Evolutionary conservation across 1,140 invertebrate species (phyloP), one percentile per base, ranked within the genome.

Genomic region (Hyphantria cunea): DNA sequence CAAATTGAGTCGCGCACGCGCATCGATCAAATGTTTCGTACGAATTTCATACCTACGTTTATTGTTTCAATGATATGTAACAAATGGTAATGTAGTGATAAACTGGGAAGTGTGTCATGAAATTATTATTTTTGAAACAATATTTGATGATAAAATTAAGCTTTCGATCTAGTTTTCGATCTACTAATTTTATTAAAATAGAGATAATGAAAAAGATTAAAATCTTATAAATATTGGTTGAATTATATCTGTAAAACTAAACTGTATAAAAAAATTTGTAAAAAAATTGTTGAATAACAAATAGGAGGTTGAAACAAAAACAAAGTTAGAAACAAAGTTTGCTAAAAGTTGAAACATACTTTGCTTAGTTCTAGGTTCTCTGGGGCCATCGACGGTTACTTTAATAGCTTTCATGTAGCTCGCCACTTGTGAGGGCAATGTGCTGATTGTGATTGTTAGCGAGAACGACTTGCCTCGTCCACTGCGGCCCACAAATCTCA

Each of bases 401-500:
- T 99, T 99, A 88, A 99, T 99, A 25, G 98, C 98, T 92, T 99
- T 98, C 70, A 93, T 95, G 89, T 99, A 99, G 10, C 97, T 98
- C 12, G 98, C 95, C 32, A 99, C 95, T 92, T 99, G 97, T 41
- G 96, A 96, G 48, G 98, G 98, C 72, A 94, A 95, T 9, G 96
- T 96, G 69, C 95, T 95, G 68, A 99, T 95, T 13, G 97, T 98
- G 80, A 99, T 99, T 49, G 97, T 99, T 70, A 99, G 93, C 31
- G 96, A 97, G 91, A 99, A 99, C 0, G 84, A 97, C 86, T 99
- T 99, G 17, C 98, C 98, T 89, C 98, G 93, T 6, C 98, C 98
- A 63, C 96, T 98, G 45, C 98, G 92, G 6, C 98, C 98, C 33
- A 99, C 97, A 88, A 99, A 99, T 80, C 98, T 92, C 0, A 99